Evolutionary conservation across 2,888 invertebrate species (phyloP), one percentile per base, ranked within the genome.

Genomic region (Teleogryllus oceanicus): DNA sequence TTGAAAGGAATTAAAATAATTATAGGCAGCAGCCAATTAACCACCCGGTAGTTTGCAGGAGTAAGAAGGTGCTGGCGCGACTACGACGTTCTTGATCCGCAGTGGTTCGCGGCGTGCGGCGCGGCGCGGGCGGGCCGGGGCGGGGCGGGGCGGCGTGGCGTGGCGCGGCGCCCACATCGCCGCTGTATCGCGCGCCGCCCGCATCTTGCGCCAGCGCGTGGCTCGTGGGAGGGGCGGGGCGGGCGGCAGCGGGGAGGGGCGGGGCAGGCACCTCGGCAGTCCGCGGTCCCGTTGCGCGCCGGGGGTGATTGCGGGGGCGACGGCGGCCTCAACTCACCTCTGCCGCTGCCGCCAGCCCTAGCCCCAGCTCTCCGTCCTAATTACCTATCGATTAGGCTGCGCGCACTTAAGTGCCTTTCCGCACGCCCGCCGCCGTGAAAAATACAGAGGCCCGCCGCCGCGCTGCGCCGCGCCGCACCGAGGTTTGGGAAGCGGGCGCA

Each of bases 331-430:
- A 37, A 37, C 37, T 37, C 37, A 37, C 37, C 37, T 37, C 37
- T 37, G 37, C 37, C 37, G 37, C 37, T 37, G 37, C 37, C 37
- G 37, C 37, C 37, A 37, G 37, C 37, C 37, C 37, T 37, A 37
- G 37, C 37, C 21, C 21, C 21, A 21, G 37, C 37, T 37, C 16
- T 62, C 62, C 62, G 62, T 62, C 62, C 62, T 62, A 62, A 62
- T 62, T 62, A 62, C 62, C 62, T 62, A 62, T 62, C 62, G 62
- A 62, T 62, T 62, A 62, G 62, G 16, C 62, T 62, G 13, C 62
- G 62, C 62, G 62, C 62, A 62, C 62, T 62, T 62, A 62, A 62
- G 62, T 62, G 62, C 62, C 62, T 62, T 62, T 62, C 62, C n/a
- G 62, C 62, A 62, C 62, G 62, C 62, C 62, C 62, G 62, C 62